These are phyloP conservation scores for Falco concolor DNA, from an alignment of 2,797 vertebrate species.

Conservation along the genomic window DNA sequence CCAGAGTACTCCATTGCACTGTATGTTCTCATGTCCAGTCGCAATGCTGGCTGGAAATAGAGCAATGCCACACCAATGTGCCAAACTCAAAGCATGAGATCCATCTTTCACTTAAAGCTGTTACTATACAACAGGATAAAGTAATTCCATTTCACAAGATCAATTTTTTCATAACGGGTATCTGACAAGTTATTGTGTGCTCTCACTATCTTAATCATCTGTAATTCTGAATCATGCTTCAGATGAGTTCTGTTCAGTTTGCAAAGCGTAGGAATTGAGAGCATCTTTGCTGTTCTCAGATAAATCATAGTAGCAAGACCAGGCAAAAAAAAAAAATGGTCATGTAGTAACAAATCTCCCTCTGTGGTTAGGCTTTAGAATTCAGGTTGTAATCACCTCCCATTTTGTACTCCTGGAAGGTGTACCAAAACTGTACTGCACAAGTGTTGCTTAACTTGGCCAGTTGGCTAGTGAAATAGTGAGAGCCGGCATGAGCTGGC, in stretches of 20 bases:
- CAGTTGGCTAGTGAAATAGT: not conserved
- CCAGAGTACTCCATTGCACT: not conserved
- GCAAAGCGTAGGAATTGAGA: not conserved
- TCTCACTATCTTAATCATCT: conserved; percentile 46
- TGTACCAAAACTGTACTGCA: not conserved
- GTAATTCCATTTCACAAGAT: conserved; percentile 1
- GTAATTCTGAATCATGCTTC: conserved; percentile 39
- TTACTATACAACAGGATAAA: not conserved
- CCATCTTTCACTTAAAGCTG: not conserved
- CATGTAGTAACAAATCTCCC: not conserved
- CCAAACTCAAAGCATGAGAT: not conserved
- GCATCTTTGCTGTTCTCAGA: not conserved
- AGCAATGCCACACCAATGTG: not conserved
- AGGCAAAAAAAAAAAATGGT: not conserved
- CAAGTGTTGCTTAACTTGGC: not conserved
- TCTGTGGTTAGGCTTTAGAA: not conserved
- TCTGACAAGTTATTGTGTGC: conserved; percentile 23
- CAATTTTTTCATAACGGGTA: not conserved
- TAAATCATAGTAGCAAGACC: not conserved
- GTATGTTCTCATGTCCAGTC: not conserved
- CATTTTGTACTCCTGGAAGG: not conserved
- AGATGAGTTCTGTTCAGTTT: not conserved
- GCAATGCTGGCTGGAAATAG: not conserved
- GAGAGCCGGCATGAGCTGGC: not conserved
- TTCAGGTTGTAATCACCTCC: not conserved